Evolutionary conservation across 2,113 vertebrate genomes (phyloP).

Genomic region (Todiramphus saurophagus): DNA sequence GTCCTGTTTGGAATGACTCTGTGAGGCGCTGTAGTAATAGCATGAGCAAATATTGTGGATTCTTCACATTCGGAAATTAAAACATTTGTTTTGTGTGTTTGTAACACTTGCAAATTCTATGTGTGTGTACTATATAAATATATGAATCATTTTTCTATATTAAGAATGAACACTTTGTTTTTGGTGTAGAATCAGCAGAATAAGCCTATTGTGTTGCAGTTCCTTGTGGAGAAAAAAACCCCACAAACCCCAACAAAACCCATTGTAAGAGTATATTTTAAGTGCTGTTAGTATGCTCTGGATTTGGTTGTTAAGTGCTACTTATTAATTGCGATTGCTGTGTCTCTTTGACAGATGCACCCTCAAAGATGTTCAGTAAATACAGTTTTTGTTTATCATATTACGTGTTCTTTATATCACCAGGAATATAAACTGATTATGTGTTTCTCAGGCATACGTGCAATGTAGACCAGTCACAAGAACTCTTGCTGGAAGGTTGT

Average conservation of each 20-base stretch:
- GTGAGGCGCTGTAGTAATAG: not conserved
- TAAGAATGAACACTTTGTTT: not conserved
- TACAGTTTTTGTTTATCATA: not conserved
- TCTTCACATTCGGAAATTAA: not conserved
- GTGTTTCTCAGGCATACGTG: not conserved
- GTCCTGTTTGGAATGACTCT: not conserved
- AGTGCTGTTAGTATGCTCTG: not conserved
- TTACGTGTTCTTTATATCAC: not conserved
- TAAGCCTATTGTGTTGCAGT: not conserved
- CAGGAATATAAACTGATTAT: not conserved
- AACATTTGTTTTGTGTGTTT: not conserved
- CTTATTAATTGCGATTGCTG: not conserved
- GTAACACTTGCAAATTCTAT: not conserved
- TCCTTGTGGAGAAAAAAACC: rapidly evolving
- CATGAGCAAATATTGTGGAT: not conserved
- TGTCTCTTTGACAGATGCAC: not conserved
- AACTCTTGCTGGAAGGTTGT: not conserved
- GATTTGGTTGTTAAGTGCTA: not conserved
- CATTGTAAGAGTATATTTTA: not conserved
- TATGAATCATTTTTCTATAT: not conserved
- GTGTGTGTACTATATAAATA: not conserved
- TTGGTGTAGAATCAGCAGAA: not conserved
- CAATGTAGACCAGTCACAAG: not conserved
- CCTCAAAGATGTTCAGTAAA: not conserved
- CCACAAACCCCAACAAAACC: not conserved